phyloP scores from a whole-genome alignment of 2,888 invertebrate genomes.

The Leptinotarsa peninsularis region DNA sequence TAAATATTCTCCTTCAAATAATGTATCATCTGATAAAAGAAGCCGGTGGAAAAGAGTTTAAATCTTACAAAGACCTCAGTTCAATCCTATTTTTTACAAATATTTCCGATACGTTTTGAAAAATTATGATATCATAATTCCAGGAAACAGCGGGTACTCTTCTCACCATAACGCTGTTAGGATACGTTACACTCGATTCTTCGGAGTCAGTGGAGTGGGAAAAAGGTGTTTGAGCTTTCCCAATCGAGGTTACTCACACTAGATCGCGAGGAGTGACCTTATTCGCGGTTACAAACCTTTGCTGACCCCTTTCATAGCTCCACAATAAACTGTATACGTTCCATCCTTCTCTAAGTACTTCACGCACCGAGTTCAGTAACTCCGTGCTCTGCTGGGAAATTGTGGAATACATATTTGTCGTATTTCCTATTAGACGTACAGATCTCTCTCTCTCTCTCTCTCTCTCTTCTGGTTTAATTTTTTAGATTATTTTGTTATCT shows the following conservation, averaged over 20 bases:
- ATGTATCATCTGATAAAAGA: too few species aligned
- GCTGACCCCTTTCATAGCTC: conserved; percentile 55
- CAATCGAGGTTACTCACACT: conserved; percentile 58
- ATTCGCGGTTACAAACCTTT: conserved; percentile 59
- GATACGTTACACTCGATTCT: conserved; percentile 7
- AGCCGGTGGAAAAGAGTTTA: too few species aligned
- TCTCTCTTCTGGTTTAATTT: too few species aligned
- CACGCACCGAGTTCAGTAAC: conserved; percentile 43
- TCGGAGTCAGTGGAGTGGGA: neutral
- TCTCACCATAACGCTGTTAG: neutral
- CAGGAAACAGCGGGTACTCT: neutral
- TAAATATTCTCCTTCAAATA: too few species aligned
- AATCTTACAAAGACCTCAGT: too few species aligned
- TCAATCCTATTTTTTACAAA: too few species aligned
- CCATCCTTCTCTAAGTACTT: conserved; percentile 42
- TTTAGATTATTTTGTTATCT: too few species aligned
- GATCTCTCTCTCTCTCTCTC: too few species aligned
- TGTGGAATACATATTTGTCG: neutral
- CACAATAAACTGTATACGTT: conserved; percentile 50
- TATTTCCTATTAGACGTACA: neutral
- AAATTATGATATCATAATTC: neutral
- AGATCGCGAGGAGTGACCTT: conserved; percentile 60
- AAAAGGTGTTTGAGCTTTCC: conserved; percentile 37
- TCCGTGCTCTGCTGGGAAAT: conserved; percentile 9
- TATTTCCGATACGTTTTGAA: neutral